Base-by-base conservation (phyloP, 2,113 vertebrate genomes). In the Hiodon tergisus region DNA sequence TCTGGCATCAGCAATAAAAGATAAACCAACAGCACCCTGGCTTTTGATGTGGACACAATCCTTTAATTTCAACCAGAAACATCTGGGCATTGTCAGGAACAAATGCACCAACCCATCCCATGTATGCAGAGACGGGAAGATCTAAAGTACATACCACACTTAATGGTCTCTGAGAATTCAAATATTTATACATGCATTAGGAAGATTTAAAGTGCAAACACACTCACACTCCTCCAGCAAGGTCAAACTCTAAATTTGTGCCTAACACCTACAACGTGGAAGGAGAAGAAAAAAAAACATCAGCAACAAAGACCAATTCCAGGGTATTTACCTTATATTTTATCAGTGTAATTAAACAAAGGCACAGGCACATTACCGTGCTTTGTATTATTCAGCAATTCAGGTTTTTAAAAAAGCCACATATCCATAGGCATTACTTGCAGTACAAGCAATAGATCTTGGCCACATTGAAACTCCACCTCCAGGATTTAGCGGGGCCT, bases 401-500 rank as follows among this genome's bases (percentile, higher is more conserved):
- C 6, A 9, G 3, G 58, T 8, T 11, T 14, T n/a, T 2, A 68
- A 71, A 48, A 71, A 58, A 11, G 9, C 9, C 14, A 14, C 58
- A 59, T 14, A 11, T 14, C 14, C 58, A 59, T 14, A 59, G 58
- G 14, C 8, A 59, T 59, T 11, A 59, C 14, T 11, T 9, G 7
- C 9, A 57, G 55, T 11, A 14, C 14, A 9, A 11, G 14, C 31
- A 77, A 82, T 79, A 87, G 89, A 90, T 91, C 91, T 90, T 85
- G 83, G 79, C 81, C 78, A 67, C 82, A 90, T 77, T 85, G 87
- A 86, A 89, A 91, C 83, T 95, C 93, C 94, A 94, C 89, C 88
- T 92, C 95, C 92, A 85, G 88, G 83, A 93, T 98, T 97, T 92
- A 88, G 85, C 89, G 89, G 86, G 87, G 88, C 88, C 93, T 88